These are phyloP conservation scores for Melanotaenia nigrans DNA, from an alignment of 2,797 vertebrate genomes.

Conservation along the genomic window DNA sequence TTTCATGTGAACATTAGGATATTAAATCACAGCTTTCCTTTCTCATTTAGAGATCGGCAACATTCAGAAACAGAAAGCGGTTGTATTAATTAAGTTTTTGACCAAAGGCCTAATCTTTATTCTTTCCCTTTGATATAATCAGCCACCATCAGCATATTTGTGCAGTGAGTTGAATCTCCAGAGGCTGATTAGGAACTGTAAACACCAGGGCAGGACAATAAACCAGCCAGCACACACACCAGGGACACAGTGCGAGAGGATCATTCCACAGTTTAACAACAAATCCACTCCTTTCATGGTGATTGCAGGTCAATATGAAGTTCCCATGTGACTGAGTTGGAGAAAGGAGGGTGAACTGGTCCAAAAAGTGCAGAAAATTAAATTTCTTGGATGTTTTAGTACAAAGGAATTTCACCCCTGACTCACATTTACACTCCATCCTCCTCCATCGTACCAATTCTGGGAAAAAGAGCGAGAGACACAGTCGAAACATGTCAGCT, in stretches of 20 bases:
- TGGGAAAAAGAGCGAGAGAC: slow-evolving; percentile 54
- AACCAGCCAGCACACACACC: slow-evolving; percentile 14
- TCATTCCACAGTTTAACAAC: slow-evolving; percentile 52
- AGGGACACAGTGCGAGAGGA: slow-evolving; percentile 43
- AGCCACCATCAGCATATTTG: slow-evolving; percentile 27
- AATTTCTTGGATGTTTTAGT: slow-evolving; percentile 48
- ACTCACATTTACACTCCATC: slow-evolving; percentile 55
- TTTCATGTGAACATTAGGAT: neutral
- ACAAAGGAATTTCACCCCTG: slow-evolving; percentile 69
- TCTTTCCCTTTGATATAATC: slow-evolving; percentile 22
- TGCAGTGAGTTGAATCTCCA: slow-evolving; percentile 47
- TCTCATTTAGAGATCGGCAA: slow-evolving; percentile 5
- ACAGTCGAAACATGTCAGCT: slow-evolving; percentile 77
- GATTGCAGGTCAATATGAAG: slow-evolving; percentile 20
- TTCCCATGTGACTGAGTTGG: slow-evolving; percentile 40
- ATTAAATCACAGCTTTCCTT: neutral
- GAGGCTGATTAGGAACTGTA: slow-evolving; percentile 47
- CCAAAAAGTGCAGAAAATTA: slow-evolving; percentile 44
- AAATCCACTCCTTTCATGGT: slow-evolving; percentile 42
- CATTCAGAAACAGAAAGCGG: neutral
- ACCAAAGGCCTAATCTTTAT: neutral
- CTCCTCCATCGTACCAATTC: slow-evolving; percentile 64
- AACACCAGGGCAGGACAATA: slow-evolving; percentile 45
- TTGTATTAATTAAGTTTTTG: neutral
- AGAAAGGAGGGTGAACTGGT: slow-evolving; percentile 15